Conservation (phyloP, 2,888 invertebrate genomes). For the Drosophila nigricruria region DNA sequence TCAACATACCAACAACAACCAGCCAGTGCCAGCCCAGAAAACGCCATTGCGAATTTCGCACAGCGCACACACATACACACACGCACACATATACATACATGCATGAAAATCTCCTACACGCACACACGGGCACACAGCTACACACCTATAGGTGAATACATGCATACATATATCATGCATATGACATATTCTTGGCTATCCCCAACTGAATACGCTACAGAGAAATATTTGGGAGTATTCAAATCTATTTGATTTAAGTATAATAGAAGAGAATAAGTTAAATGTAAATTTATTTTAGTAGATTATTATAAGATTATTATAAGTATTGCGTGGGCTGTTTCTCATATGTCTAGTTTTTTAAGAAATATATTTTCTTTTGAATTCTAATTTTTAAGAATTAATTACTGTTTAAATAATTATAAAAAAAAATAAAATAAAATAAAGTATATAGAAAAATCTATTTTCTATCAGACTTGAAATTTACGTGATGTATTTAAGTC, state of each 20-base stretch:
- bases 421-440: too few relatives aligned
- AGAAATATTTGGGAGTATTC: neutral
- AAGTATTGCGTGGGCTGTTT: too few relatives aligned
- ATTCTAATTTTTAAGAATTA: too few relatives aligned
- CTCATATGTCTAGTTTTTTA: too few relatives aligned
- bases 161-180: constrained; percentile 19
- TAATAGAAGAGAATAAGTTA: neutral
- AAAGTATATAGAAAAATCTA: too few relatives aligned
- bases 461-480: too few relatives aligned
- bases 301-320: too few relatives aligned
- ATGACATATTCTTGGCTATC: constrained; percentile 30
- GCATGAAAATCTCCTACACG: constrained; percentile 16
- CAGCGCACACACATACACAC: constrained; percentile 31
- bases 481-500: too few relatives aligned
- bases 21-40: constrained; percentile 66
- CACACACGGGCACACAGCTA: constrained; percentile 1
- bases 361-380: too few relatives aligned
- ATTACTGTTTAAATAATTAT: too few relatives aligned
- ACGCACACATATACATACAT: constrained; percentile 31
- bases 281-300: neutral
- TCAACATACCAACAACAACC: constrained; percentile 79
- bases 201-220: constrained; percentile 20
- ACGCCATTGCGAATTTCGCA: constrained; percentile 70
- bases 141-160: neutral
- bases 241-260: neutral